Conservation (phyloP, 2,113 vertebrate genomes). For the Corythornis madagascariensis region DNA sequence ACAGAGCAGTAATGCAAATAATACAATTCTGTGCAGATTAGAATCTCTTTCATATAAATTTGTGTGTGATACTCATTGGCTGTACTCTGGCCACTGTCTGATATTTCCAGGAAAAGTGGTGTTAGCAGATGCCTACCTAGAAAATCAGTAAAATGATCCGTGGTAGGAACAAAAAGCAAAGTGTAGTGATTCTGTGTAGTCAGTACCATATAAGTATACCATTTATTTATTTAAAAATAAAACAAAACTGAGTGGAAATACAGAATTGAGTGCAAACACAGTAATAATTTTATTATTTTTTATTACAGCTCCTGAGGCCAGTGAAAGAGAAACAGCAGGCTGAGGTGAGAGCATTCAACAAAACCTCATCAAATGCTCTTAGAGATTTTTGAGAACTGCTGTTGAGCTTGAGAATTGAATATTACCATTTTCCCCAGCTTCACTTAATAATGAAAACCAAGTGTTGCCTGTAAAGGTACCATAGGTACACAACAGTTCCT, state of each 20-base stretch:
- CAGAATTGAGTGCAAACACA: background rate
- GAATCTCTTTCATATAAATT: background rate
- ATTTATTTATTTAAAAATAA: background rate
- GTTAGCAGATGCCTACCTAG: background rate
- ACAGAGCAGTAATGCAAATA: background rate
- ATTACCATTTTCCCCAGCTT: background rate
- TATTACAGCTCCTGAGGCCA: background rate
- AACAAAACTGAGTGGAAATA: background rate
- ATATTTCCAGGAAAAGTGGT: background rate
- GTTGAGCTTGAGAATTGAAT: background rate
- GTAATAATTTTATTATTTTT: background rate
- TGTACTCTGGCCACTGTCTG: background rate
- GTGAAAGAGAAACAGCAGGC: background rate
- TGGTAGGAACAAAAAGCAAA: background rate
- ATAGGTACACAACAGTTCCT: background rate
- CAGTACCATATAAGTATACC: background rate
- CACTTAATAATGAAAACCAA: background rate
- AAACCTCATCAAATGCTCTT: background rate
- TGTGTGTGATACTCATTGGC: background rate
- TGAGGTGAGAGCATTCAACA: slow-evolving; percentile 1
- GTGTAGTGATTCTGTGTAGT: background rate
- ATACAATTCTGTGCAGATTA: background rate
- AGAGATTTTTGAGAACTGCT: background rate
- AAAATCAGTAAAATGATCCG: background rate
- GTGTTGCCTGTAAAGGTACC: background rate